Percentiles rank a stretch among this genome's conserved stretches.
Evolutionary conservation across 1,140 invertebrate species (phyloP).

Genomic region (Zaprionus nigranus): DNA sequence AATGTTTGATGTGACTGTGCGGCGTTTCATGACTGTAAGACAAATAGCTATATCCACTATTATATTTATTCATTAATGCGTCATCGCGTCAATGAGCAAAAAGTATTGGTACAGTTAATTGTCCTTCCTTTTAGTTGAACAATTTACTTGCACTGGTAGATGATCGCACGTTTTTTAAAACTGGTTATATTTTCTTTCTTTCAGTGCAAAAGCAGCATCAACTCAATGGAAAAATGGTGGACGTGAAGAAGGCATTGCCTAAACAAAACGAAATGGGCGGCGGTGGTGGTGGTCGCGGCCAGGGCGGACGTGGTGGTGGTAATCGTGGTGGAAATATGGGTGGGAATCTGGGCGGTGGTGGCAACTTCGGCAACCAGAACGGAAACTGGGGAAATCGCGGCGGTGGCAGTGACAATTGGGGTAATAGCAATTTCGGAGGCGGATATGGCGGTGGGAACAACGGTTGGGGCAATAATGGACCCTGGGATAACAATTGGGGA

Average conservation of each 20-base stretch:
- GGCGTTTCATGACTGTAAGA: conserved; percentile 81
- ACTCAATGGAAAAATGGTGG: conserved; percentile 90
- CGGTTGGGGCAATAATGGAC: conserved; percentile 77
- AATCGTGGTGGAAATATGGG: conserved; percentile 68
- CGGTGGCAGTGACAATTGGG: conserved; percentile 87
- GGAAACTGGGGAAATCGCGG: conserved; percentile 90
- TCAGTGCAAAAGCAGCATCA: conserved; percentile 90
- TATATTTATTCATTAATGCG: conserved; percentile 55
- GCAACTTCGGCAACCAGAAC: conserved; percentile 78
- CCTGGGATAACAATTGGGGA: conserved; percentile 86
- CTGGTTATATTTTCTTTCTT: conserved; percentile 38
- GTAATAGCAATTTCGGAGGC: conserved; percentile 86
- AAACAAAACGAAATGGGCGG: conserved; percentile 88
- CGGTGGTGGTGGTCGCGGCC: conserved; percentile 64
- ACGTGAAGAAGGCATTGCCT: conserved; percentile 92
- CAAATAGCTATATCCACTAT: conserved; percentile 47
- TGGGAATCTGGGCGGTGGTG: conserved; percentile 61
- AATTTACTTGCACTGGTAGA: neutral
- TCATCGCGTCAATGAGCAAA: conserved; percentile 56
- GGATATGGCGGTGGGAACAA: conserved; percentile 77
- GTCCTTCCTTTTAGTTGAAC: neutral
- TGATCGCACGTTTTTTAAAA: conserved; percentile 39
- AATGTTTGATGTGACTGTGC: conserved; percentile 69
- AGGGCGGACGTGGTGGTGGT: conserved; percentile 61
- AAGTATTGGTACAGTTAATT: conserved; percentile 64